Evolutionary conservation across 1,140 invertebrate genomes (phyloP), one percentile per base, ranked within the genome.

Genomic region (Microplitis demolitor): DNA sequence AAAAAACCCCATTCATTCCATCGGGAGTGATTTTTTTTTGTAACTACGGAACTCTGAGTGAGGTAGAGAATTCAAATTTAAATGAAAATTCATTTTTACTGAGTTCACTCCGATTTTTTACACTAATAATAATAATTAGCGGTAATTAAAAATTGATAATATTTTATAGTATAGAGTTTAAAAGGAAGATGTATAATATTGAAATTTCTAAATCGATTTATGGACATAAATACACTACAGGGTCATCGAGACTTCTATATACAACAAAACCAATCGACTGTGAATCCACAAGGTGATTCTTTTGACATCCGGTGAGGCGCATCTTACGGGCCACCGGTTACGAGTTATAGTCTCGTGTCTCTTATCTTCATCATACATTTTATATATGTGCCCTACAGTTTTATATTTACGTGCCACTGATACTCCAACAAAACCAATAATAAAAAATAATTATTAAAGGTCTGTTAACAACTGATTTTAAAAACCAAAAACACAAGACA

Each of bases 261-360:
- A 13, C 31, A 16, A 78, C 78, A 84, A 79, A 83, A 79, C 78
- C 83, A 85, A 86, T 87, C 85, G 85, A 79, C 79, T 82, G 85
- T 82, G 80, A 87, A 83, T 84, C 78, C 82, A 82, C 79, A 84
- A 79, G 66, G 56, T 85, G 84, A 87, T 83, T 85, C 86, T 87
- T 83, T 87, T 83, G 79, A 81, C 82, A 83, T 83, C 79, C 80
- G 79, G 82, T 74, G 83, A 85, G 86, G 74, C 84, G 78, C 73
- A 71, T 84, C 81, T 79, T 77, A 86, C 83, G 84, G 79, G 78
- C 82, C 78, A 82, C 73, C 72, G 70, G 73, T 71, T 70, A 33
- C 71, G 60, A 33, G 39, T 45, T 45, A 45, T 45, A 45, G 39
- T 24, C 63, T 51, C 51, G 63, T 67, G 39, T 31, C 31, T 69